Conservation (phyloP, 1,140 invertebrate species). For the Archivesica marissinica region DNA sequence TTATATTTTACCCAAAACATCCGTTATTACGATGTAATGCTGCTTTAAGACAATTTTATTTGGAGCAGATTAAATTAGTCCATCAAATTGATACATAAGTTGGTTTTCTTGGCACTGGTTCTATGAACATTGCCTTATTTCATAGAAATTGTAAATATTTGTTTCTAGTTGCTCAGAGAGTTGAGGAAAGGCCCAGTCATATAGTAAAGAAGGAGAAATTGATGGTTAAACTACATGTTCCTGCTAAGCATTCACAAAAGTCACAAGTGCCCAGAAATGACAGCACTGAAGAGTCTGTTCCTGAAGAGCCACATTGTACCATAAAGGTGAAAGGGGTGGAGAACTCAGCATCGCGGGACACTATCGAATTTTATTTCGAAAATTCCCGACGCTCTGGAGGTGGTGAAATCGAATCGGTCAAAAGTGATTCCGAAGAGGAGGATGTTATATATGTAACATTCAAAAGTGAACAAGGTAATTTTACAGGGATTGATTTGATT, state of each 20-base stretch:
- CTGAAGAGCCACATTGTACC: background rate
- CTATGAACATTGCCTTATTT: too few relatives aligned
- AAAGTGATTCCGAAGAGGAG: slow-evolving; percentile 18
- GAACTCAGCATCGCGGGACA: slow-evolving; percentile 34
- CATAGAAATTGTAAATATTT: too few relatives aligned
- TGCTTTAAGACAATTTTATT: too few relatives aligned
- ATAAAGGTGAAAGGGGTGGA: slow-evolving; percentile 53
- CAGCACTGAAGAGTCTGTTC: background rate
- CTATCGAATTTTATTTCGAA: slow-evolving; percentile 64
- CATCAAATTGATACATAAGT: too few relatives aligned
- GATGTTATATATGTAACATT: slow-evolving; percentile 13
- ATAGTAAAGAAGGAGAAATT: background rate
- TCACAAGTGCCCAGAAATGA: background rate
- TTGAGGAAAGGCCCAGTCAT: background rate
- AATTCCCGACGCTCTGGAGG: slow-evolving; percentile 60
- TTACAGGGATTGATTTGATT: too few relatives aligned
- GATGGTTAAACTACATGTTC: background rate
- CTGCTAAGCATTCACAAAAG: background rate
- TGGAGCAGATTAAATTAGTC: too few relatives aligned
- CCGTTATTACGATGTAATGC: too few relatives aligned
- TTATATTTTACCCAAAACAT: too few relatives aligned
- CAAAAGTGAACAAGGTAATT: slow-evolving; percentile 7
- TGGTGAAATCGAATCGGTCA: slow-evolving; percentile 32
- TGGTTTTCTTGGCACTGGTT: too few relatives aligned
- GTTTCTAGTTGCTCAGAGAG: slow-evolving; percentile 18